Conservation (phyloP, 92 coral and sea anemone genomes). For the Galaxea fascicularis region DNA sequence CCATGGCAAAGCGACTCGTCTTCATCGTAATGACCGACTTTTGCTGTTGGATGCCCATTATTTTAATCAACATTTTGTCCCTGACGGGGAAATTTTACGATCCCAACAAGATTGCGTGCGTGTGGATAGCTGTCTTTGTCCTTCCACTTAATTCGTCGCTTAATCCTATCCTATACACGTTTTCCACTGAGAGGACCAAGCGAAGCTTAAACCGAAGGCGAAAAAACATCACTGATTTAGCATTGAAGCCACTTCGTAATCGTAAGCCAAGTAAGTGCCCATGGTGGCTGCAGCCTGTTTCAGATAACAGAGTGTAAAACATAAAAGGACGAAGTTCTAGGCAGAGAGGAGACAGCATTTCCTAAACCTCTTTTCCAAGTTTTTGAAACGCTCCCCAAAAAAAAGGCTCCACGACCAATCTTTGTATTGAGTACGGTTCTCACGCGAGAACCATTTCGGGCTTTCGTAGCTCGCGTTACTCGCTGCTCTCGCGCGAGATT, state of each 20-base stretch:
- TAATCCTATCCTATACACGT: constrained; percentile 73
- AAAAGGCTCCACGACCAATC: too few relatives aligned
- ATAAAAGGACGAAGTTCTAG: neutral
- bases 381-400: too few relatives aligned
- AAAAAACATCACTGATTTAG: neutral
- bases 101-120: constrained; percentile 66
- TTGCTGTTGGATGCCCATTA: constrained; percentile 82
- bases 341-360: too few relatives aligned
- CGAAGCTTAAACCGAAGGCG: constrained; percentile 27
- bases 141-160: constrained; percentile 73
- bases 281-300: neutral
- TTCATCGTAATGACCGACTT: constrained; percentile 77
- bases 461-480: neutral
- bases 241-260: neutral
- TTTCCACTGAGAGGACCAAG: constrained; percentile 50
- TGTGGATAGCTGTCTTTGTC: constrained; percentile 76
- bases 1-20: constrained; percentile 70
- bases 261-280: constrained; percentile 11
- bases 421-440: too few relatives aligned
- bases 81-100: constrained; percentile 66
- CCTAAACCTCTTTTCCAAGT: too few relatives aligned
- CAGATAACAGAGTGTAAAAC: neutral
- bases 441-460: neutral
- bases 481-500: too few relatives aligned
- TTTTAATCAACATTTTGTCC: constrained; percentile 65